These are phyloP conservation scores for Gasterosteus aculeatus DNA, from an alignment of 2,113 vertebrate genomes.

Conservation along the genomic window DNA sequence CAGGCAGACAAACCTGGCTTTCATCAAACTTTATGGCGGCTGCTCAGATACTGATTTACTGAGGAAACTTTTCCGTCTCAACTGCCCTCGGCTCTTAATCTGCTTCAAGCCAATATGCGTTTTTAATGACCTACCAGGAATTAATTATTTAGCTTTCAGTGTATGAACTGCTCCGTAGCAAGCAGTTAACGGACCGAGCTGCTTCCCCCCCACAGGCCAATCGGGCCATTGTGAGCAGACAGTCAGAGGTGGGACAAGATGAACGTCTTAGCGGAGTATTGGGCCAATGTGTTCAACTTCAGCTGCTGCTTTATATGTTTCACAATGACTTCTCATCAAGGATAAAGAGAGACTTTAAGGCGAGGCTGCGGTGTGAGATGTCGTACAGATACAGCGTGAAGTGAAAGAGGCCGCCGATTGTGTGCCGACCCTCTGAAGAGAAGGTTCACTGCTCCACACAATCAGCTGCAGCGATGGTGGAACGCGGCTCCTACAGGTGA, in stretches of 20 bases:
- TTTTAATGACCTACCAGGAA: conserved; percentile 58
- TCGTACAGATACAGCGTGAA: neutral
- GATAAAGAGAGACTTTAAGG: neutral
- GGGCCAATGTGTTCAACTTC: neutral
- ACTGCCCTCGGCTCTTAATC: conserved; percentile 18
- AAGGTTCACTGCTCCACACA: neutral
- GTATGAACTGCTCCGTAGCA: conserved; percentile 25
- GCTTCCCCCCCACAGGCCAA: conserved; percentile 31
- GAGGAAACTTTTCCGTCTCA: neutral
- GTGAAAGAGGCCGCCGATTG: neutral
- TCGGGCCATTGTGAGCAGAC: neutral
- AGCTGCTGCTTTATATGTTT: neutral
- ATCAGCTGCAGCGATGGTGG: neutral
- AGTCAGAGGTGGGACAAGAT: neutral
- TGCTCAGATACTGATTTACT: conserved; percentile 15
- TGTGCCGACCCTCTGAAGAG: neutral
- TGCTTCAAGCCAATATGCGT: conserved; percentile 38
- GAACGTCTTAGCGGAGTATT: neutral
- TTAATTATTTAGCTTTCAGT: conserved; percentile 61
- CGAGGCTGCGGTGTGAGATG: too few relatives aligned
- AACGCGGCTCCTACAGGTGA: neutral
- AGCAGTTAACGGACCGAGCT: conserved; percentile 38
- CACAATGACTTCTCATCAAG: neutral
- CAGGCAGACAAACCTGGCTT: neutral
- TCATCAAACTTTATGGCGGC: conserved; percentile 30